Base-by-base conservation (phyloP, 2,797 vertebrate species). In the Catamblyrhynchus diadema region DNA sequence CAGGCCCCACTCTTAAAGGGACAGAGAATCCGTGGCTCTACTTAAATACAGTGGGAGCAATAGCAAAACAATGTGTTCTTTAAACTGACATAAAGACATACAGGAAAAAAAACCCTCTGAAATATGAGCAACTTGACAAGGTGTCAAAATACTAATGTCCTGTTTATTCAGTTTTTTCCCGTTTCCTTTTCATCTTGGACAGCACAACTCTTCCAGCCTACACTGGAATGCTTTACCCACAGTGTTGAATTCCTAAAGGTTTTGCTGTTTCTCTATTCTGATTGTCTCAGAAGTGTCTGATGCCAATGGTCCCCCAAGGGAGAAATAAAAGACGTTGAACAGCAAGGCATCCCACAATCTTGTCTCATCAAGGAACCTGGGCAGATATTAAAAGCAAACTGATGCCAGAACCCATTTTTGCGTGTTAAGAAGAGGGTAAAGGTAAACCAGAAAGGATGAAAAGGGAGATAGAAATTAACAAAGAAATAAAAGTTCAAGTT, bases 301-400 rank as follows among this genome's bases (percentile, higher is more conserved):
- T 78, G 59, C 30, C 47, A 56, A 61, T 18, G 37, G 25, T 27
- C 59, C 33, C 60, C 69, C 13, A 19, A 92, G 41, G 28, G 42
- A 86, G 69, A 47, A 83, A n/a, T 17, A 80, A 62, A 82, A 82
- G 27, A 12, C 25, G 13, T 47, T 37, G 50, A 88, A 56, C 22
- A 80, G 50, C 47, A 39, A 85, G 27, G n/a, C 21, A 50, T 37
- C 39, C 39, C 75, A 53, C 48, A 81, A 5, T 54, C 51, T 74
- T 70, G n/a, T 67, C 47, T 88, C 80, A 62, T 75, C 53, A 74
- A 90, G 65, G 61, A 94, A 84, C 25, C 22, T 77, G 32, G 32
- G 20, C 44, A 84, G 66, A 37, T 59, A 81, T 27, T 84, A 77
- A 94, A 91, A 92, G 51, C 18, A 86, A 83, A 81, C 10, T 12